Evolutionary conservation across 2,888 invertebrate species (phyloP).

Genomic region (Neelides folsomi): DNA sequence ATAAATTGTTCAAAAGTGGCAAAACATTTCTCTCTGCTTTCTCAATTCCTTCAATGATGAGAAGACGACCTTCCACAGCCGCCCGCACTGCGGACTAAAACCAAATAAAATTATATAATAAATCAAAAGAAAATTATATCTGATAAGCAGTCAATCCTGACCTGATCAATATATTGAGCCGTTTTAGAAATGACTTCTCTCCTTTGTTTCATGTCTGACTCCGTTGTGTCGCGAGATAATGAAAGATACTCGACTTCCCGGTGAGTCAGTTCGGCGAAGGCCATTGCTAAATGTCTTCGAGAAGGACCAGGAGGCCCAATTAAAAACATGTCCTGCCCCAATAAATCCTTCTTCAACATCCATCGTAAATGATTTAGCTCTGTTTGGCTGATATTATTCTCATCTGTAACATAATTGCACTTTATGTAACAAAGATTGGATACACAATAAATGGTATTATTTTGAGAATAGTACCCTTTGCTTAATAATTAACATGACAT

Average conservation of each 20-base stretch:
- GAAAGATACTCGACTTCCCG: constrained; percentile 87
- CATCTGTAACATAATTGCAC: neutral
- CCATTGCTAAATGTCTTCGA: constrained; percentile 68
- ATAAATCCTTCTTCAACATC: constrained; percentile 88
- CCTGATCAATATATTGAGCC: constrained; percentile 86
- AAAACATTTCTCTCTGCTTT: constrained; percentile 94
- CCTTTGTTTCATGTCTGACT: constrained; percentile 89
- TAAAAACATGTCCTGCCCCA: constrained; percentile 90
- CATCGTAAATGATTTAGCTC: constrained; percentile 51
- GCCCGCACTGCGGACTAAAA: constrained; percentile 80
- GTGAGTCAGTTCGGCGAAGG: constrained; percentile 75
- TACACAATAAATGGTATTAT: neutral
- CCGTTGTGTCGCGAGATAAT: constrained; percentile 87
- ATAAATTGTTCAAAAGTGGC: constrained; percentile 85
- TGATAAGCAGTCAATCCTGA: constrained; percentile 36
- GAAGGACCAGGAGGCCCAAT: constrained; percentile 79
- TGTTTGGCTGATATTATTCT: constrained; percentile 12
- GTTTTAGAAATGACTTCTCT: constrained; percentile 78
- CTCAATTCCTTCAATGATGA: constrained; percentile 90
- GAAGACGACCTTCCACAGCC: constrained; percentile 70
- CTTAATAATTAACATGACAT: neutral
- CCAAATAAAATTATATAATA: neutral
- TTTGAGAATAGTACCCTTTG: neutral
- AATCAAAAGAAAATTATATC: neutral
- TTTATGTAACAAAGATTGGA: neutral